Percentiles rank a stretch among this genome's conserved stretches.
Evolutionary conservation across 1,140 invertebrate genomes (phyloP).

Genomic region (Nebria ingens): DNA sequence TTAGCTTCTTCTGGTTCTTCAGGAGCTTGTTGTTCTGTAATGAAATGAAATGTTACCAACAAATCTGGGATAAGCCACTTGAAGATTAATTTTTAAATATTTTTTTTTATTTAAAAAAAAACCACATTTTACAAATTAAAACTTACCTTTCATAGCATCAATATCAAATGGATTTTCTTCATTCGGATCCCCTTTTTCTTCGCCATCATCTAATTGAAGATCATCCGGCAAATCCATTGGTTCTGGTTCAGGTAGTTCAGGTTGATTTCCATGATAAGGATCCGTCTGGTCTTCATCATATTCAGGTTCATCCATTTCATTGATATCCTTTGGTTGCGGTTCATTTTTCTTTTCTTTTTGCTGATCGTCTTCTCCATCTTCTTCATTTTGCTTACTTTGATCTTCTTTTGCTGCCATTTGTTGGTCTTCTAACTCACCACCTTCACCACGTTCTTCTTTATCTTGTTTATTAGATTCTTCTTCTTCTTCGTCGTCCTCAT

Average conservation of each 20-base stretch:
- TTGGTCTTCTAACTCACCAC: conserved; percentile 33
- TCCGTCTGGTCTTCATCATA: conserved; percentile 75
- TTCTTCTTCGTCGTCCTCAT: conserved; percentile 52
- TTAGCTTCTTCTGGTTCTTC: conserved; percentile 27
- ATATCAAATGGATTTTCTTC: conserved; percentile 77
- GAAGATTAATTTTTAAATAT: neutral
- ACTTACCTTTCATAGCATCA: conserved; percentile 57
- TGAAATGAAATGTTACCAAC: neutral
- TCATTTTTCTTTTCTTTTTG: conserved; percentile 40
- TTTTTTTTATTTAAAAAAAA: neutral
- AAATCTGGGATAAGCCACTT: neutral
- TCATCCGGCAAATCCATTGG: conserved; percentile 79
- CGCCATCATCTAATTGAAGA: conserved; percentile 69
- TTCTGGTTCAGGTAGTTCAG: conserved; percentile 66
- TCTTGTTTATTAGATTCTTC: conserved; percentile 54
- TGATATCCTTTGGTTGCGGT: conserved; percentile 54
- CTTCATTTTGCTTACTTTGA: conserved; percentile 42
- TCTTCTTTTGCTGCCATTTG: conserved; percentile 50
- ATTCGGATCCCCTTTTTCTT: conserved; percentile 45
- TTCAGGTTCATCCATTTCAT: conserved; percentile 68
- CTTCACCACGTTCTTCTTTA: conserved; percentile 38
- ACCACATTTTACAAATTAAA: conserved; percentile 25
- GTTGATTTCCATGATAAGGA: conserved; percentile 71
- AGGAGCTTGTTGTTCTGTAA: conserved; percentile 19
- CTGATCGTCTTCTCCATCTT: conserved; percentile 33